Evolutionary conservation across 1,140 invertebrate genomes (phyloP).

Genomic region (Zaprionus tsacasi): DNA sequence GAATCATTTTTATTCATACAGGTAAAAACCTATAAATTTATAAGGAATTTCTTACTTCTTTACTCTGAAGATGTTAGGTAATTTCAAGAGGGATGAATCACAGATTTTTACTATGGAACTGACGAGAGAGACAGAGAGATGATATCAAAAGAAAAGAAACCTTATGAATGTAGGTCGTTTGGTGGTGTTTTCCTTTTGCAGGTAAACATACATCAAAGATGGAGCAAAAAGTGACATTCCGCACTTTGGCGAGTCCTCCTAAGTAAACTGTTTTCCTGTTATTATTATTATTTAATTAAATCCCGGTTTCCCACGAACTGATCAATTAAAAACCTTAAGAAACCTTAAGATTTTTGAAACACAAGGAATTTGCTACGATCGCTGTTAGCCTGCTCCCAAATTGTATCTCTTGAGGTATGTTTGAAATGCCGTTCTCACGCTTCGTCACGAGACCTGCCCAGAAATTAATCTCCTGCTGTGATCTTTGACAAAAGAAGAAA

Average conservation of each 20-base stretch:
- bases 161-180: conserved; percentile 32
- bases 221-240: background rate
- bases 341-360: background rate
- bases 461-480: conserved; percentile 28
- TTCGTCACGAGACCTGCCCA: conserved; percentile 1
- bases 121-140: background rate
- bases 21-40: background rate
- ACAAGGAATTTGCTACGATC: background rate
- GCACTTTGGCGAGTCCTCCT: background rate
- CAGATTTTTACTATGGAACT: background rate
- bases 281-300: conserved; percentile 45
- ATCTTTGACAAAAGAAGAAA: conserved; percentile 22
- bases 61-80: conserved; percentile 35
- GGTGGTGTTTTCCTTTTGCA: conserved; percentile 34
- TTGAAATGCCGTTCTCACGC: conserved; percentile 42
- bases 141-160: conserved; percentile 16
- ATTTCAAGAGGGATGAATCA: conserved; percentile 1
- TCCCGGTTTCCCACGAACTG: conserved; percentile 2
- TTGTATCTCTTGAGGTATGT: conserved; percentile 20
- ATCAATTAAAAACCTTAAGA: background rate
- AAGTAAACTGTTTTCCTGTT: conserved; percentile 55
- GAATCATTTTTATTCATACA: background rate
- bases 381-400: conserved; percentile 31
- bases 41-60: background rate
- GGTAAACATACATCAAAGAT: conserved; percentile 13